Percentiles rank a stretch among this genome's conserved stretches.
These are phyloP conservation scores for Epistrophe eligans DNA, from an alignment of 2,888 invertebrate genomes.

Conservation along the genomic window DNA sequence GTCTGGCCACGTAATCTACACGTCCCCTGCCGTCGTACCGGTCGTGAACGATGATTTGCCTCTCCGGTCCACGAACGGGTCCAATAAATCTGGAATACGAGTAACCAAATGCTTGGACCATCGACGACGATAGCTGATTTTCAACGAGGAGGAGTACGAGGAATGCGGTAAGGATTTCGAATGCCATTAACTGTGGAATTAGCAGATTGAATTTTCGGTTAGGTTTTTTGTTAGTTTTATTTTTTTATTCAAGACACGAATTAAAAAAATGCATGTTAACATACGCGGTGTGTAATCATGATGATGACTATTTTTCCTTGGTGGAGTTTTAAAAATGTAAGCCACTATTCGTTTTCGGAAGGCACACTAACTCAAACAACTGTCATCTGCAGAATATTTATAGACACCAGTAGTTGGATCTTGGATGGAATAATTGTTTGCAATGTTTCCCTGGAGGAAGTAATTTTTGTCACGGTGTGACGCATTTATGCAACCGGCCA, in stretches of 20 bases:
- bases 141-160: slow-evolving; percentile 54
- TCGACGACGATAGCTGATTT: slow-evolving; percentile 57
- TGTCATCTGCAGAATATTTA: slow-evolving; percentile 66
- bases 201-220: slow-evolving; percentile 49
- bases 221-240: not conserved
- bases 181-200: slow-evolving; percentile 70
- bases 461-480: slow-evolving; percentile 66
- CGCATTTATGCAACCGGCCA: slow-evolving; percentile 54
- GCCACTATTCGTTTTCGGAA: slow-evolving; percentile 61
- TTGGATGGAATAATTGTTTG: slow-evolving; percentile 51
- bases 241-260: slow-evolving; percentile 1
- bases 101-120: slow-evolving; percentile 85
- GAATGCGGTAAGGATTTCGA: slow-evolving; percentile 79
- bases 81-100: slow-evolving; percentile 90
- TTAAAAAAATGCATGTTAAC: slow-evolving; percentile 37
- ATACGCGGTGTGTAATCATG: slow-evolving; percentile 58
- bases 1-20: slow-evolving; percentile 89
- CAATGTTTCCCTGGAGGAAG: slow-evolving; percentile 72
- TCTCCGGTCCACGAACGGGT: slow-evolving; percentile 88
- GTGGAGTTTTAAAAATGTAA: slow-evolving; percentile 35
- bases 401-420: slow-evolving; percentile 50
- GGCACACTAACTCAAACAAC: slow-evolving; percentile 63
- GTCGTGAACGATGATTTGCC: slow-evolving; percentile 81
- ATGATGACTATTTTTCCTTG: slow-evolving; percentile 20
- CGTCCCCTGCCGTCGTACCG: slow-evolving; percentile 84